A percentile compares a stretch with the other conserved stretches of the same genome.
Evolutionary conservation across 2,113 vertebrate species (phyloP).

Genomic region (Malurus melanocephalus): DNA sequence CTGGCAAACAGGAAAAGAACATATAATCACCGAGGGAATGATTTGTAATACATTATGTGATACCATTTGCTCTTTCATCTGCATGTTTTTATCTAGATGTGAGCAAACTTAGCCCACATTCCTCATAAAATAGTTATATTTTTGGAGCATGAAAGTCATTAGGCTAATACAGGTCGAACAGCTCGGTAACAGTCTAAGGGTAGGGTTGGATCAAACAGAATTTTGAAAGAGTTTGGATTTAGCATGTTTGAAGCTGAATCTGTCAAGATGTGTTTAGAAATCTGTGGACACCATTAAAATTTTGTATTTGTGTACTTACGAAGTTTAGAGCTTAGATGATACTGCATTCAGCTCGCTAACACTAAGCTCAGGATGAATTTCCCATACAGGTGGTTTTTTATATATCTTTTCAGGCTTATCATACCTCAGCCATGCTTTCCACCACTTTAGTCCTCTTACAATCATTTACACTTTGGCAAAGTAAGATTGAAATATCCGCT

Average conservation of each 20-base stretch:
- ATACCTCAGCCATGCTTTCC: background rate
- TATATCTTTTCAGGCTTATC: background rate
- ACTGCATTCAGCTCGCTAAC: background rate
- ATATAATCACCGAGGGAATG: background rate
- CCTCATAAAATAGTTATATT: background rate
- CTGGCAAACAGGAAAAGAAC: background rate
- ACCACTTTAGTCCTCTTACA: background rate
- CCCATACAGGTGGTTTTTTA: background rate
- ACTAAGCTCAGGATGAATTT: background rate
- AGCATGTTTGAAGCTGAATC: background rate
- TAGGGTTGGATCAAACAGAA: background rate
- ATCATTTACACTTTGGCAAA: background rate
- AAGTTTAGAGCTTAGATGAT: background rate
- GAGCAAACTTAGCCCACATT: background rate
- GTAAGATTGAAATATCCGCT: background rate
- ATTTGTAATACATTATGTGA: background rate
- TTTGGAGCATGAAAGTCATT: background rate
- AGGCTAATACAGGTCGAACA: background rate
- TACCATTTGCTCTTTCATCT: background rate
- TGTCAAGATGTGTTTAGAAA: background rate
- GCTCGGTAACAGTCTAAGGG: background rate
- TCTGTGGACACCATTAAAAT: background rate
- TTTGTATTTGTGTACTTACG: background rate
- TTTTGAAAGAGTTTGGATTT: background rate
- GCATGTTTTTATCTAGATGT: background rate